phyloP scores from a whole-genome alignment of 2,113 vertebrate species.

The Prinia subflava region DNA sequence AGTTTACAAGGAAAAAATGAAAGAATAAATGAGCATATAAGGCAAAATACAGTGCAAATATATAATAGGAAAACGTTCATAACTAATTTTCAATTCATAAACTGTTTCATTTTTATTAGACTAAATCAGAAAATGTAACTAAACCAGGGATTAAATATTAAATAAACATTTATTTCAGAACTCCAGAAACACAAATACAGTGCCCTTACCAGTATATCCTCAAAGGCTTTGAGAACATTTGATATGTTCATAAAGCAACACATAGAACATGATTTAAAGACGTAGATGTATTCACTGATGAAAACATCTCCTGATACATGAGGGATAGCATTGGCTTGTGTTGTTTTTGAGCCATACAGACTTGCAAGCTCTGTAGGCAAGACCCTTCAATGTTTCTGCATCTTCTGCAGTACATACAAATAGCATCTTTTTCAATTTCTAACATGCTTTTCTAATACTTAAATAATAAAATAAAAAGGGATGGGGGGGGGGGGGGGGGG shows the following conservation, averaged over 20 bases:
- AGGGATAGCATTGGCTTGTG: background rate
- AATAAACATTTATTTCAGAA: background rate
- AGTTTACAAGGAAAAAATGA: background rate
- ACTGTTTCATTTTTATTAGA: background rate
- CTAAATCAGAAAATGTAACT: background rate
- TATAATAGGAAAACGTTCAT: background rate
- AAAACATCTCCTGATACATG: background rate
- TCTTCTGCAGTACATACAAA: background rate
- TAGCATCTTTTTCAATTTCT: background rate
- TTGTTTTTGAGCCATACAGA: background rate
- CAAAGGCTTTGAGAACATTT: background rate
- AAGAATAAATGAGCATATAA: background rate
- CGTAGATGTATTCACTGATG: background rate
- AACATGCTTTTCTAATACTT: background rate
- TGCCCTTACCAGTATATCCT: background rate
- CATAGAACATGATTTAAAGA: background rate
- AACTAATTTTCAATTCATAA: background rate
- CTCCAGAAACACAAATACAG: background rate
- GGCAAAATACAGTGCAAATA: background rate
- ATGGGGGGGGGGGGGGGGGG: no score
- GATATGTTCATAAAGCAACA: background rate
- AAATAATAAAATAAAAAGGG: background rate
- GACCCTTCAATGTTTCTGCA: background rate
- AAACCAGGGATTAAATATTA: background rate
- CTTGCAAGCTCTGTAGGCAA: background rate